Percentiles rank a stretch among this genome's conserved stretches.
These are phyloP conservation scores for Plumapathes pennacea DNA, from an alignment of 92 coral and sea anemone species.

Conservation along the genomic window DNA sequence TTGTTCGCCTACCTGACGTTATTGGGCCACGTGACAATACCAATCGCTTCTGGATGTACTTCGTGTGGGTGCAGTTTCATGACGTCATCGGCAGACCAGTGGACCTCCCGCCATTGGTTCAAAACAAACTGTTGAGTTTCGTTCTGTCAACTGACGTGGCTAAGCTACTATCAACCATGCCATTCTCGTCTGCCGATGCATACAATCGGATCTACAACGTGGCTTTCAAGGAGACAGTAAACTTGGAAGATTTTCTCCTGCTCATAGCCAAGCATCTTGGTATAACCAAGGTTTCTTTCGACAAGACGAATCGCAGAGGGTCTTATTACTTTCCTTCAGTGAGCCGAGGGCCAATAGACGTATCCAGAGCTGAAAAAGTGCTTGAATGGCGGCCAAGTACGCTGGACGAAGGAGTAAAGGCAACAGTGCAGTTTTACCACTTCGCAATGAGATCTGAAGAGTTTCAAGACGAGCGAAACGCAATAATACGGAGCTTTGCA, in stretches of 20 bases:
- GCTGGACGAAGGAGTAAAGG: conserved; percentile 44
- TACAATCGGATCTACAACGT: conserved; percentile 81
- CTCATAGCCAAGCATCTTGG: conserved; percentile 69
- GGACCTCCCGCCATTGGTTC: conserved; percentile 60
- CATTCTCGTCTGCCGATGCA: conserved; percentile 23
- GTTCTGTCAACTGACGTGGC: conserved; percentile 80
- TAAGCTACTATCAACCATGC: conserved; percentile 45
- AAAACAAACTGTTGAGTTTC: conserved; percentile 70
- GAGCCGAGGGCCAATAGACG: conserved; percentile 78
- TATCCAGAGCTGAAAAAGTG: conserved; percentile 64
- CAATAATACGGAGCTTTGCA: conserved; percentile 49
- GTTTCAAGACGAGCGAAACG: conserved; percentile 65
- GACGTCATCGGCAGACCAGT: conserved; percentile 68
- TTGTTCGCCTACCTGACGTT: conserved; percentile 92
- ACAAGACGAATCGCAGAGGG: conserved; percentile 48
- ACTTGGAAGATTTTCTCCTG: conserved; percentile 67
- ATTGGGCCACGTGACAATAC: conserved; percentile 97
- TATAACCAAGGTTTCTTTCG: conserved; percentile 59
- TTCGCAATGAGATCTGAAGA: conserved; percentile 78
- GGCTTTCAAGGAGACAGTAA: conserved; percentile 74
- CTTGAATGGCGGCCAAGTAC: conserved; percentile 73
- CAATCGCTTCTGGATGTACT: conserved; percentile 89
- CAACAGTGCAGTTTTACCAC: conserved; percentile 76
- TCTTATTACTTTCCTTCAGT: conserved; percentile 77
- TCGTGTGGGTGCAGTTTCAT: conserved; percentile 84